A percentile compares a stretch with the other conserved stretches of the same genome.
Evolutionary conservation across 1,140 invertebrate genomes (phyloP).

Genomic region (Acromyrmex echinatior): DNA sequence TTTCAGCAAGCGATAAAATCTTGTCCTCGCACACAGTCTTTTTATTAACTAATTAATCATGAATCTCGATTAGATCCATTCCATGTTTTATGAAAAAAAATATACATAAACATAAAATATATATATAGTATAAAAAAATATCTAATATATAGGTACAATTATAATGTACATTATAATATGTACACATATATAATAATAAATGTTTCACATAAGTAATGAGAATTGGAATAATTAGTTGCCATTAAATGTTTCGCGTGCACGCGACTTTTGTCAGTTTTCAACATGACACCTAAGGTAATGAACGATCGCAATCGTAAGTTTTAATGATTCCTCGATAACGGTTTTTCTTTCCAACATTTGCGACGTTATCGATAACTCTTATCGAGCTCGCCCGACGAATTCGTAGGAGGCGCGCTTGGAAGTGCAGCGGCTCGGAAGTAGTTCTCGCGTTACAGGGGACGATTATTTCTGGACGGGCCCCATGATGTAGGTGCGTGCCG

Average conservation of each 20-base stretch:
- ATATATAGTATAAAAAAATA: background rate
- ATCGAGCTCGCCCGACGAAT: conserved; percentile 19
- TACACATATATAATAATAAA: background rate
- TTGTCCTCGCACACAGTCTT: background rate
- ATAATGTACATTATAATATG: background rate
- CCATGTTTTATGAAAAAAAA: background rate
- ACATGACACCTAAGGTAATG: background rate
- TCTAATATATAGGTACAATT: background rate
- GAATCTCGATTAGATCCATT: background rate
- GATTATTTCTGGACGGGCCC: conserved; percentile 47
- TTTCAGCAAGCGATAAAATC: conserved; percentile 17
- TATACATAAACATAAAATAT: too few relatives aligned
- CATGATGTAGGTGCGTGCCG: conserved; percentile 22
- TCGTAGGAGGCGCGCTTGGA: background rate
- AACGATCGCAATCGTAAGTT: background rate
- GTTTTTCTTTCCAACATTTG: background rate
- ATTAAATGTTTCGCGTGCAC: background rate
- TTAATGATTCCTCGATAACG: conserved; percentile 16
- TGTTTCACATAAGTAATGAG: conserved; percentile 8
- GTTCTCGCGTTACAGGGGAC: conserved; percentile 35
- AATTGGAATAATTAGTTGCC: background rate
- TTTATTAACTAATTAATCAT: background rate
- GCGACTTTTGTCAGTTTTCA: background rate
- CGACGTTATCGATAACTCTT: conserved; percentile 21
- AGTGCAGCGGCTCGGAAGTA: conserved; percentile 34